phyloP scores from a whole-genome alignment of 2,113 vertebrate genomes.

The Tylochromis polylepis region DNA sequence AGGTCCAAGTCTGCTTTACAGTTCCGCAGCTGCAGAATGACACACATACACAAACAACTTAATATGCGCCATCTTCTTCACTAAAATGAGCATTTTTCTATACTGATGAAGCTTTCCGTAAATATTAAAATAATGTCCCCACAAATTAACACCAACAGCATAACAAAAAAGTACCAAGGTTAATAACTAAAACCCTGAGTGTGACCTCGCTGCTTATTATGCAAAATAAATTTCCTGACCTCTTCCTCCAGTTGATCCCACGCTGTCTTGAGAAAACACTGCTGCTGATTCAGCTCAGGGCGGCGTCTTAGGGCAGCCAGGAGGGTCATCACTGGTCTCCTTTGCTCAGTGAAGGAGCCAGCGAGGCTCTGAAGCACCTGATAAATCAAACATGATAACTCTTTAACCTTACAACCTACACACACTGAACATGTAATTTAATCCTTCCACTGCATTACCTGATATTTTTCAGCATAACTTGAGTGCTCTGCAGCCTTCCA shows the following conservation, averaged over 20 bases:
- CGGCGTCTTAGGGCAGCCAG: not conserved
- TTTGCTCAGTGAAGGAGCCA: slow-evolving; percentile 27
- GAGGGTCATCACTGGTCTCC: slow-evolving; percentile 28
- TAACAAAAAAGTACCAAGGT: not conserved
- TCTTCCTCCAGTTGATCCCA: slow-evolving; percentile 36
- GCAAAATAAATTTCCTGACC: not conserved
- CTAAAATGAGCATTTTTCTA: not conserved
- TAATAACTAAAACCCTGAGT: not conserved
- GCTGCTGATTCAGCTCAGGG: slow-evolving; percentile 28
- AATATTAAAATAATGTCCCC: not conserved
- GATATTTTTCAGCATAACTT: slow-evolving; percentile 33
- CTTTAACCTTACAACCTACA: not conserved
- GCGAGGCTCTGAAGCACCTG: slow-evolving; percentile 28
- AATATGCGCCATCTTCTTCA: not conserved
- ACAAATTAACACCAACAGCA: not conserved
- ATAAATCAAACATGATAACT: not conserved
- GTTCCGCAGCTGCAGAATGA: slow-evolving; percentile 20
- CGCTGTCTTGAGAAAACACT: not conserved
- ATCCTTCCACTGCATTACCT: not conserved
- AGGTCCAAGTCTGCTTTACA: slow-evolving; percentile 31
- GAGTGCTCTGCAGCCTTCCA: not conserved
- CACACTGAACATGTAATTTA: not conserved
- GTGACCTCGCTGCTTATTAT: not conserved
- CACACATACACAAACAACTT: not conserved
- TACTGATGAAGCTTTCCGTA: not conserved